Conservation (phyloP, 1,140 invertebrate genomes). For the Oppia nitens region DNA sequence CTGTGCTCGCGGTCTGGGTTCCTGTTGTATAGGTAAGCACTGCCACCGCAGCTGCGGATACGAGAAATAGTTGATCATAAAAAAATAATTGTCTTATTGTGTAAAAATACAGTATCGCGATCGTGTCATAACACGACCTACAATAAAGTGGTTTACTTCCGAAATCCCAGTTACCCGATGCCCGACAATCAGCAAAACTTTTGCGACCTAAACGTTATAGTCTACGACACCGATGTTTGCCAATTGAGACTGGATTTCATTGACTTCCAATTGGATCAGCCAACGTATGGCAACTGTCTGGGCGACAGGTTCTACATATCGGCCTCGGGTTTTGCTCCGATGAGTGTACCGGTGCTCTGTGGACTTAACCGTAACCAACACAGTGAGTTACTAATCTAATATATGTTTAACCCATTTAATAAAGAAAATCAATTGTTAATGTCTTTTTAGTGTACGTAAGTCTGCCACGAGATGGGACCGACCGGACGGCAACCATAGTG, state of each 20-base stretch:
- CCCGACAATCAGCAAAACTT: constrained; percentile 24
- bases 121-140: constrained; percentile 17
- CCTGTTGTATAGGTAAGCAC: constrained; percentile 25
- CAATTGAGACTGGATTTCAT: constrained; percentile 43
- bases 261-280: constrained; percentile 39
- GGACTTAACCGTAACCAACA: constrained; percentile 62
- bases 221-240: constrained; percentile 37
- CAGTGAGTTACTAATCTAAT: constrained; percentile 38
- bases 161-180: constrained; percentile 19
- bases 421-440: not conserved
- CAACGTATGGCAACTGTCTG: constrained; percentile 44
- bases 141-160: constrained; percentile 19
- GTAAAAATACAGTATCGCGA: constrained; percentile 11
- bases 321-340: constrained; percentile 24
- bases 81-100: not conserved
- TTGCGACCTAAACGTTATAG: constrained; percentile 43
- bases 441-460: constrained; percentile 15
- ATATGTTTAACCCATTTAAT: not conserved
- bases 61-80: not conserved
- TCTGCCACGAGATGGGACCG: constrained; percentile 3
- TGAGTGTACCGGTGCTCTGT: constrained; percentile 48
- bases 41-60: not conserved
- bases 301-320: constrained; percentile 47
- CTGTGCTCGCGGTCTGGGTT: constrained; percentile 25
- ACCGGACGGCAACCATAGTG: constrained; percentile 13